Evolutionary conservation across 2,113 vertebrate genomes (phyloP).

Genomic region (Condylura cristata): DNA sequence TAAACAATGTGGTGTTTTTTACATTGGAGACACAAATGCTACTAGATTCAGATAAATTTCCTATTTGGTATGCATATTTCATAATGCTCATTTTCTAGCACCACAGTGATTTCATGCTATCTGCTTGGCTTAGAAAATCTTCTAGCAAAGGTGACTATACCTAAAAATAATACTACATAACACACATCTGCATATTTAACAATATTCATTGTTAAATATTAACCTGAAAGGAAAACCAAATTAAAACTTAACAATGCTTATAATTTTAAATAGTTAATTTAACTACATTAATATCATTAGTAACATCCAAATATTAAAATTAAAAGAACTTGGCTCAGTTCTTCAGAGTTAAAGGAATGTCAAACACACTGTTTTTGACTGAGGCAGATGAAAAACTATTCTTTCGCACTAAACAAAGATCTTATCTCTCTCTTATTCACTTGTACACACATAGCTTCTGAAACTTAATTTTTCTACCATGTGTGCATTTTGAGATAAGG

Average conservation of each 20-base stretch:
- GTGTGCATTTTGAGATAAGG: constrained; percentile 50
- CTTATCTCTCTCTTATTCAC: not conserved
- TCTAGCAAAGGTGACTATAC: not conserved
- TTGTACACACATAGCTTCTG: constrained; percentile 57
- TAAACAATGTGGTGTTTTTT: not conserved
- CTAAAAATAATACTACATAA: not conserved
- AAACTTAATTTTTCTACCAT: constrained; percentile 66
- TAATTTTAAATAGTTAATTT: not conserved
- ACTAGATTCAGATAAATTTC: not conserved
- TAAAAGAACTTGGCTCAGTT: not conserved
- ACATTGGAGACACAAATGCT: not conserved
- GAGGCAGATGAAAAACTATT: constrained; percentile 36
- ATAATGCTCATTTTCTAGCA: not conserved
- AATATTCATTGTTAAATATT: not conserved
- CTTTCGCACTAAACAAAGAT: not conserved
- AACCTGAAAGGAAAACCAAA: not conserved
- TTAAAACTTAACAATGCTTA: not conserved
- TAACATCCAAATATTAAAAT: constrained; percentile 35
- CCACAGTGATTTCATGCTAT: not conserved
- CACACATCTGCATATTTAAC: not conserved
- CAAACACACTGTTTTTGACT: constrained; percentile 2
- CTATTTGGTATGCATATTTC: not conserved
- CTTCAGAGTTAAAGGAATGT: not conserved
- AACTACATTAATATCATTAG: not conserved
- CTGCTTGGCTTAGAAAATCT: not conserved